These are phyloP conservation scores for Trypoxylus dichotomus DNA, from an alignment of 1,140 invertebrate species.

Conservation along the genomic window DNA sequence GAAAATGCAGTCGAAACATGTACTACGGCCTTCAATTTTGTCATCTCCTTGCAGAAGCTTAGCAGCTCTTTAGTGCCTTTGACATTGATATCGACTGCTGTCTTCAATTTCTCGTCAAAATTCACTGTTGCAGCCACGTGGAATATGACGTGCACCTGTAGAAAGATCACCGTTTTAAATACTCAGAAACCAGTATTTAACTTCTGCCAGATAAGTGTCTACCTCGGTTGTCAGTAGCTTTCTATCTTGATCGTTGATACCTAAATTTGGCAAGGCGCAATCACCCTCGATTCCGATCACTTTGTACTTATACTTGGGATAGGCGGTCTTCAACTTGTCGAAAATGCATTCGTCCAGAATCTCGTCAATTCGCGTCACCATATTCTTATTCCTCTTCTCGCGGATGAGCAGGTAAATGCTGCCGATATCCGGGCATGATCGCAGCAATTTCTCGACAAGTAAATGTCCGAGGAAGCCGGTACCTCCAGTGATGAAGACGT, in stretches of 20 bases:
- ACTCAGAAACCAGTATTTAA: no score
- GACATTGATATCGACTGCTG: constrained; percentile 66
- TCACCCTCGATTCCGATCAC: constrained; percentile 67
- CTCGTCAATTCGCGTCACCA: constrained; percentile 62
- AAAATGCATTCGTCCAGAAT: constrained; percentile 63
- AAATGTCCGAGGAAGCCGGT: constrained; percentile 74
- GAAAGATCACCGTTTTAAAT: not conserved
- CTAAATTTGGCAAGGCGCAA: constrained; percentile 63
- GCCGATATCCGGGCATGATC: constrained; percentile 73
- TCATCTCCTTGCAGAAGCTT: constrained; percentile 31
- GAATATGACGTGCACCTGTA: constrained; percentile 43
- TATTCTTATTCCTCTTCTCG: constrained; percentile 75
- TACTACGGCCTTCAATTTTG: constrained; percentile 61
- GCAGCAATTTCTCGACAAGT: constrained; percentile 79
- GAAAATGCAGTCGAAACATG: constrained; percentile 62
- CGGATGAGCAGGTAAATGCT: constrained; percentile 78
- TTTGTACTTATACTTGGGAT: constrained; percentile 68
- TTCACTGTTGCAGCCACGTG: constrained; percentile 68
- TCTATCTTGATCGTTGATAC: constrained; percentile 62
- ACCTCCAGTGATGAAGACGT: constrained; percentile 68
- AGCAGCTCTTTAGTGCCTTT: constrained; percentile 60
- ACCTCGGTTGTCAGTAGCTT: constrained; percentile 65
- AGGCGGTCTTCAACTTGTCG: constrained; percentile 38
- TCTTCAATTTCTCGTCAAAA: constrained; percentile 65
- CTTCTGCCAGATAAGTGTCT: not conserved